phyloP scores from a whole-genome alignment of 2,888 invertebrate genomes.

The Parasteatoda lunata region DNA sequence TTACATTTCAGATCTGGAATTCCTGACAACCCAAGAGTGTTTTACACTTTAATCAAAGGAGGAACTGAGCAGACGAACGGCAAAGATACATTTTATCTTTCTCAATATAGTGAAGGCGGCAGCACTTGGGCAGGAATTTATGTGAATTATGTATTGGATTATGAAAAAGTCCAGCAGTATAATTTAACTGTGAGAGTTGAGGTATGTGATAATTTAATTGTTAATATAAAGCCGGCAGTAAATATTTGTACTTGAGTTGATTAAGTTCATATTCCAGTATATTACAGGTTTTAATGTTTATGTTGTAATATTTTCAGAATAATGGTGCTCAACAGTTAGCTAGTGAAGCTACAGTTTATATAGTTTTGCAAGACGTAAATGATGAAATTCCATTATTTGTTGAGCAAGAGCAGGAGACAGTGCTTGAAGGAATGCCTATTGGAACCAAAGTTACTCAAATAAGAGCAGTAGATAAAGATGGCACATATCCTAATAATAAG shows the following conservation, averaged over 20 bases:
- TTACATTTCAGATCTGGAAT: constrained; percentile 86
- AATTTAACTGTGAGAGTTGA: constrained; percentile 96
- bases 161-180: constrained; percentile 94
- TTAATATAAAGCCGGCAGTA: neutral
- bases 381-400: constrained; percentile 97
- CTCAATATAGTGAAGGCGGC: constrained; percentile 88
- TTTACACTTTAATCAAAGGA: constrained; percentile 95
- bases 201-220: constrained; percentile 74
- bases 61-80: constrained; percentile 97
- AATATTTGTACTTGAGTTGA: too few species aligned
- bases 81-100: constrained; percentile 94
- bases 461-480: constrained; percentile 96
- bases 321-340: constrained; percentile 96
- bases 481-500: constrained; percentile 95
- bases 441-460: constrained; percentile 97
- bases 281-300: too few species aligned
- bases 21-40: constrained; percentile 95
- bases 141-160: constrained; percentile 95
- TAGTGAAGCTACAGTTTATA: constrained; percentile 93
- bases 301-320: constrained; percentile 78
- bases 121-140: constrained; percentile 94
- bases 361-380: constrained; percentile 95
- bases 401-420: constrained; percentile 95
- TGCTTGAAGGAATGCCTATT: constrained; percentile 93
- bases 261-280: too few species aligned